Evolutionary conservation across 2,888 invertebrate genomes (phyloP), one percentile per base, ranked within the genome.

Genomic region (Macroteleia sp.): DNA sequence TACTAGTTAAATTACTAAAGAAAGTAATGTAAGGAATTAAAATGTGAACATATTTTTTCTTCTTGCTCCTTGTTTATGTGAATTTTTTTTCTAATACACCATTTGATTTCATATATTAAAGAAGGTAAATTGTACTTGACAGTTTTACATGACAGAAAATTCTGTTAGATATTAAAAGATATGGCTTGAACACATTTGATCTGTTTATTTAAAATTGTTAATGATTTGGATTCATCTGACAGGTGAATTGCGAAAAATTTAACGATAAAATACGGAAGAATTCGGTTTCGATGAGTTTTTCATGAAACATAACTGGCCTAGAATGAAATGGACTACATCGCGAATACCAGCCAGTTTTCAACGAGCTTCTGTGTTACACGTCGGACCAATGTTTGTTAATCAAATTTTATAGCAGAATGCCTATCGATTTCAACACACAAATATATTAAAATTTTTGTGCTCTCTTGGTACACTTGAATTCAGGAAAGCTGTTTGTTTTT

Each of bases 371-470:
- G 6, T 14, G 46, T 67, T 64, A 36, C 56, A 44, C 46, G 56
- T 34, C 28, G 16, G n/a, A n/a, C n/a, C n/a, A 9, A 44, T 6
- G 30, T 57, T 57, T 36, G 67, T 46, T 67, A 67, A 56, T 57
- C 48, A 57, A 67, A 67, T 67, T 67, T 67, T 67, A 57, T 56
- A 25, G 20, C 57, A 16, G 48, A 39, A 36, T 39, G 56, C 48
- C 20, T 57, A 67, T 67, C 39, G 66, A 56, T 56, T 56, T 46
- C 56, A 20, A n/a, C 30, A 19, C 12, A 22, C 44, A 54, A 56
- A 54, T 56, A 46, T 30, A 67, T 56, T 44, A 34, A 42, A 41
- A 32, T 1, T 17, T 56, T 48, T 32, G n/a, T 41, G 22, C 44
- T 36, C 34, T 12, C 34, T n/a, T 25, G 14, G 39, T 32, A 17